These are phyloP conservation scores for Lasioglossum oenotherae DNA, from an alignment of 2,888 invertebrate species.

Conservation along the genomic window DNA sequence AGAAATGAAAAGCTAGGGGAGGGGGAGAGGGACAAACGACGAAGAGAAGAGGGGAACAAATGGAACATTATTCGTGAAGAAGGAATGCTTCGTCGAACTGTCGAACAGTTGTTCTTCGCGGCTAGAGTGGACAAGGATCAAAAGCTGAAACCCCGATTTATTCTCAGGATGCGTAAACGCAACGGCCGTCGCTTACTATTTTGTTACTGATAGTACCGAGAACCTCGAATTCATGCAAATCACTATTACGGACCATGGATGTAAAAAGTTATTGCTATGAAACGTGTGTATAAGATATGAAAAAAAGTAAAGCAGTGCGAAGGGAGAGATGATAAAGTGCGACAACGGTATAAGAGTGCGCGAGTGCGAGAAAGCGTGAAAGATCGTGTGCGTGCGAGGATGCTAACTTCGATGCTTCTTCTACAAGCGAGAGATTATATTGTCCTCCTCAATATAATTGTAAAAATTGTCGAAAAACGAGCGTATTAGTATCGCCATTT, in stretches of 20 bases:
- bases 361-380: conserved; percentile 13
- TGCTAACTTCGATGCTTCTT: conserved; percentile 61
- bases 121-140: not conserved
- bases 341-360: conserved; percentile 3
- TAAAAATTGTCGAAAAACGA: conserved; percentile 52
- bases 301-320: conserved; percentile 15
- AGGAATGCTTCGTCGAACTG: not conserved
- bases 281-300: conserved; percentile 39
- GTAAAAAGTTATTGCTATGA: conserved; percentile 63
- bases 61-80: not conserved
- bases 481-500: conserved; percentile 78
- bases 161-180: conserved; percentile 64
- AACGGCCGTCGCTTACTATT: conserved; percentile 72
- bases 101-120: not conserved
- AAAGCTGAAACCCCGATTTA: conserved; percentile 60
- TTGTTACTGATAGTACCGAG: conserved; percentile 76
- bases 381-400: conserved; percentile 15
- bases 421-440: conserved; percentile 58
- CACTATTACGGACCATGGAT: conserved; percentile 71
- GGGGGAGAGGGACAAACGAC: not conserved
- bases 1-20: not conserved
- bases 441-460: conserved; percentile 61
- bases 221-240: conserved; percentile 73
- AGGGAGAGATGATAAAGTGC: conserved; percentile 12
- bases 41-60: not conserved